A percentile compares a stretch with the other conserved stretches of the same genome.
These are phyloP conservation scores for Semicossyphus pulcher DNA, from an alignment of 2,113 vertebrate genomes.

Conservation along the genomic window DNA sequence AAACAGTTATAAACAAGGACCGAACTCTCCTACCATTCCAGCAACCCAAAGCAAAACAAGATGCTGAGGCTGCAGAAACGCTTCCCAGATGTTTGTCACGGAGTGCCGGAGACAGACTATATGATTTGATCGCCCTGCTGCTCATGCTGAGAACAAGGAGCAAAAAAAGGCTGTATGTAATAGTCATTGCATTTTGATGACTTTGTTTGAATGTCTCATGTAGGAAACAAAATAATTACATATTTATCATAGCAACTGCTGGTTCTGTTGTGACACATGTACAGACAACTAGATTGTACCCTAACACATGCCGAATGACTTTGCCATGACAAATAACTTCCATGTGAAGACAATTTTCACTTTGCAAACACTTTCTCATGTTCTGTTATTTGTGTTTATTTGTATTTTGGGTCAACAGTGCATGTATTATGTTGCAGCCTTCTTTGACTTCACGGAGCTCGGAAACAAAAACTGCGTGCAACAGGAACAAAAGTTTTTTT, in stretches of 20 bases:
- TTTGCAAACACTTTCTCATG: background rate
- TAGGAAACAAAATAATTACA: slow-evolving; percentile 28
- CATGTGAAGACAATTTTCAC: slow-evolving; percentile 35
- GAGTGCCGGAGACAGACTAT: slow-evolving; percentile 20
- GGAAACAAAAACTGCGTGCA: background rate
- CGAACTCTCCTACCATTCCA: slow-evolving; percentile 34
- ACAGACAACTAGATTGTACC: background rate
- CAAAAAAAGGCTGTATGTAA: slow-evolving; percentile 19
- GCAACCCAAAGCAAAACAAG: slow-evolving; percentile 59
- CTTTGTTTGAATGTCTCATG: slow-evolving; percentile 30
- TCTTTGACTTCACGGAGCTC: slow-evolving; percentile 8
- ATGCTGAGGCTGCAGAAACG: slow-evolving; percentile 63
- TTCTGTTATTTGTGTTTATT: slow-evolving; percentile 17
- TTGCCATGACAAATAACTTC: slow-evolving; percentile 39
- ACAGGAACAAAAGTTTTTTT: background rate
- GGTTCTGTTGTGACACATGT: slow-evolving; percentile 20
- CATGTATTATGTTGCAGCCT: slow-evolving; percentile 7
- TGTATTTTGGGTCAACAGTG: slow-evolving; percentile 14
- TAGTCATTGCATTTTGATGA: slow-evolving; percentile 29
- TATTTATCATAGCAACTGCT: slow-evolving; percentile 19
- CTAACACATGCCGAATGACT: slow-evolving; percentile 28
- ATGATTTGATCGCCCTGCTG: slow-evolving; percentile 7
- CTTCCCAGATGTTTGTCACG: slow-evolving; percentile 65
- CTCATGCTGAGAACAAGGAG: slow-evolving; percentile 18
- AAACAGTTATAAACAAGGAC: slow-evolving; percentile 60